Conservation (phyloP, 2,113 vertebrate species). For the Garra rufa region DNA sequence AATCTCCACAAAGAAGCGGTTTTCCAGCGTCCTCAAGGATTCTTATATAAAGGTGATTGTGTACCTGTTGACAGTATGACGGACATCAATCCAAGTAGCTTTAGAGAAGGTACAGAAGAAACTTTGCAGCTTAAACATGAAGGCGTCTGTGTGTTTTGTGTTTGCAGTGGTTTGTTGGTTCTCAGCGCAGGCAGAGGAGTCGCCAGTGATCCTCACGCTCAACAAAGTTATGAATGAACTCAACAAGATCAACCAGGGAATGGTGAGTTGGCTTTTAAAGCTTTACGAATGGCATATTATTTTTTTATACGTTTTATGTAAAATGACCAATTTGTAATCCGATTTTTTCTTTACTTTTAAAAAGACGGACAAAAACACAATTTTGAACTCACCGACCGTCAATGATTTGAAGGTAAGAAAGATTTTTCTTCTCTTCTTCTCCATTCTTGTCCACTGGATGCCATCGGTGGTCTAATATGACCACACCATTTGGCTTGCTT, state of each 20-base stretch:
- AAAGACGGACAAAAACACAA: not conserved
- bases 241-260: not conserved
- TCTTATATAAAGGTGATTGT: conserved; percentile 88
- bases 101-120: conserved; percentile 51
- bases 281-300: not conserved
- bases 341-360: not conserved
- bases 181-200: not conserved
- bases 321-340: not conserved
- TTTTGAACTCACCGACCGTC: conserved; percentile 11
- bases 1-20: conserved; percentile 83
- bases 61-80: conserved; percentile 66
- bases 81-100: conserved; percentile 57
- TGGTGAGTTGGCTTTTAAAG: conserved; percentile 42
- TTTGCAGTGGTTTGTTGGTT: conserved; percentile 60
- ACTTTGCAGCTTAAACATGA: conserved; percentile 62
- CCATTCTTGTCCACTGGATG: not conserved
- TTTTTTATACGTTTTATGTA: not conserved
- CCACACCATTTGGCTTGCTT: not conserved
- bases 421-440: not conserved
- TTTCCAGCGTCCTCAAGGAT: conserved; percentile 87
- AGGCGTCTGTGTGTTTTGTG: conserved; percentile 62
- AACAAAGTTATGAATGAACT: conserved; percentile 38
- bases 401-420: conserved; percentile 50
- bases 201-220: conserved; percentile 17
- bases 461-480: not conserved